Percentiles rank a stretch among this genome's conserved stretches.
Conservation (phyloP, 2,113 vertebrate genomes). For the Apodemus sylvaticus region DNA sequence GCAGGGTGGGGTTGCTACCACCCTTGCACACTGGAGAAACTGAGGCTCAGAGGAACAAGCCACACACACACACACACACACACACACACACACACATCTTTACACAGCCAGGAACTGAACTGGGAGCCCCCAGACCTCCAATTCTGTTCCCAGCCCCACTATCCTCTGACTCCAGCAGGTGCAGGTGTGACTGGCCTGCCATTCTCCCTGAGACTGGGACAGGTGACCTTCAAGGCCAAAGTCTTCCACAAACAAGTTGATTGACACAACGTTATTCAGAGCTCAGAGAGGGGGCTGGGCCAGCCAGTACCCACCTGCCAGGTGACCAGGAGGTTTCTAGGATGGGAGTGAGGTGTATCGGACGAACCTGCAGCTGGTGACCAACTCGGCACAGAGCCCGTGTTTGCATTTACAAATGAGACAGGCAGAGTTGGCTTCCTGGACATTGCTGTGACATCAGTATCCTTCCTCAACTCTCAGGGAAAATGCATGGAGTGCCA, state of each 20-base stretch:
- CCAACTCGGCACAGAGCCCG: background rate
- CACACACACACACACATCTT: background rate
- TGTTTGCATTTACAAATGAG: slow-evolving; percentile 60
- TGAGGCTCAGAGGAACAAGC: background rate
- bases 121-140: background rate
- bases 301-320: background rate
- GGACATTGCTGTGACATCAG: background rate
- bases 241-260: slow-evolving; percentile 37
- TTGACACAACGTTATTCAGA: slow-evolving; percentile 17
- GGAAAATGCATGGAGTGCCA: background rate
- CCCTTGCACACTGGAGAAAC: background rate
- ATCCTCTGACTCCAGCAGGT: background rate
- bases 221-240: background rate
- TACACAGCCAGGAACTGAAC: background rate
- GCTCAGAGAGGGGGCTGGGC: background rate
- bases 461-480: background rate
- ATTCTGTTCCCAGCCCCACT: background rate
- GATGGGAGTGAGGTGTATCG: background rate
- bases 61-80: background rate
- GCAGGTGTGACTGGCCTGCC: background rate
- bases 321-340: background rate
- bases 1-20: background rate
- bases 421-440: background rate
- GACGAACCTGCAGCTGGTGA: background rate
- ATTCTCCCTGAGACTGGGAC: background rate